These are phyloP conservation scores for Drosophila helvetica DNA, from an alignment of 2,888 invertebrate species.

Conservation along the genomic window DNA sequence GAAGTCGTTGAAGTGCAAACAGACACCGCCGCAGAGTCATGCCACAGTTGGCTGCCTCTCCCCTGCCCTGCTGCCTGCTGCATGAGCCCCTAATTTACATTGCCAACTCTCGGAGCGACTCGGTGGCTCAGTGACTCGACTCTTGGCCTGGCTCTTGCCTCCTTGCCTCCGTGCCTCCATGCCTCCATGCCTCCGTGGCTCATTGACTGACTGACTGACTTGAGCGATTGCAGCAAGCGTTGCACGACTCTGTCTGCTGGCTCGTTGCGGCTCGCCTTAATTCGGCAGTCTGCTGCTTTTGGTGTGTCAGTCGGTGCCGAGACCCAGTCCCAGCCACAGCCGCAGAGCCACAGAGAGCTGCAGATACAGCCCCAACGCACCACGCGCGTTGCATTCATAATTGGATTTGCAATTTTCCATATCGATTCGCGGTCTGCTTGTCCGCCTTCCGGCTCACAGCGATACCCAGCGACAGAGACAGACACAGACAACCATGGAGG, in stretches of 20 bases:
- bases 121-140: slow-evolving; percentile 41
- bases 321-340: slow-evolving; percentile 57
- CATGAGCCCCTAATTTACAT: slow-evolving; percentile 73
- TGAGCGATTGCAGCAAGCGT: slow-evolving; percentile 74
- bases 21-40: slow-evolving; percentile 39
- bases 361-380: slow-evolving; percentile 4
- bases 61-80: slow-evolving; percentile 40
- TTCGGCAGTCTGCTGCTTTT: slow-evolving; percentile 55
- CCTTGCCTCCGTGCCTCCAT: slow-evolving; percentile 40
- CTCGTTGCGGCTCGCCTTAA: slow-evolving; percentile 43
- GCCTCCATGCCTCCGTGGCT: slow-evolving; percentile 44
- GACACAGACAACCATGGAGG: slow-evolving; percentile 59
- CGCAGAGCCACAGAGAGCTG: slow-evolving; percentile 33
- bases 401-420: slow-evolving; percentile 67
- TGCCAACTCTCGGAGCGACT: slow-evolving; percentile 63
- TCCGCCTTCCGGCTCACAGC: slow-evolving; percentile 1
- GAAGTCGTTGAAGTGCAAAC: slow-evolving; percentile 79
- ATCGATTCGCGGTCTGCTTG: slow-evolving; percentile 58
- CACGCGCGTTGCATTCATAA: slow-evolving; percentile 56
- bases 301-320: slow-evolving; percentile 65
- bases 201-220: slow-evolving; percentile 39
- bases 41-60: slow-evolving; percentile 54
- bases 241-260: slow-evolving; percentile 63
- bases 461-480: not conserved
- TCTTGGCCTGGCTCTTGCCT: slow-evolving; percentile 22